phyloP scores from a whole-genome alignment of 2,888 invertebrate species.

The Linnaemya tessellans region DNA sequence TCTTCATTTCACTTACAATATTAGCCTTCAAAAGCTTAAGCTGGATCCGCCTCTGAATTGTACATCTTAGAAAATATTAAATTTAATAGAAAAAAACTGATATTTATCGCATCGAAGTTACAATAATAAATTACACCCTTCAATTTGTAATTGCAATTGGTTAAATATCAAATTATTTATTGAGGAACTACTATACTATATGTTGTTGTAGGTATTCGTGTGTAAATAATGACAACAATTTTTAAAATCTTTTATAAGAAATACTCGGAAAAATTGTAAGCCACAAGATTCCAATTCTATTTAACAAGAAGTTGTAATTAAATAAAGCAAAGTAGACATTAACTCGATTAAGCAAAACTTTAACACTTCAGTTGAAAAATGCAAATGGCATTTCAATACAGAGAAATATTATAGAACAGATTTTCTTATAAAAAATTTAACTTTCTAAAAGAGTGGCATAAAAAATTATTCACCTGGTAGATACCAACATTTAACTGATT shows the following conservation, averaged over 20 bases:
- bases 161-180: slow-evolving; percentile 10
- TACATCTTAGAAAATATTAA: neutral
- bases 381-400: neutral
- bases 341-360: neutral
- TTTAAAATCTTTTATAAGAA: neutral
- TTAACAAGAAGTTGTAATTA: slow-evolving; percentile 21
- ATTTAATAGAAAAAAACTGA: slow-evolving; percentile 5
- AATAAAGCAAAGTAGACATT: neutral
- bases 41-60: too few species aligned
- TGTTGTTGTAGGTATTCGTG: too few species aligned
- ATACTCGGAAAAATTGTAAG: neutral
- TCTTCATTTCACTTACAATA: too few species aligned
- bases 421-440: neutral
- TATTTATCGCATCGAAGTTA: neutral
- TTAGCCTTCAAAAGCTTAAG: too few species aligned
- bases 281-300: slow-evolving; percentile 20
- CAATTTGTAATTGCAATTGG: slow-evolving; percentile 22
- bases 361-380: slow-evolving; percentile 2
- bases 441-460: neutral
- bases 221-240: too few species aligned
- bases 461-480: neutral
- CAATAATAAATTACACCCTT: slow-evolving; percentile 36
- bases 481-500: neutral
- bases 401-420: neutral
- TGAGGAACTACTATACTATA: slow-evolving; percentile 26